Percentiles rank a stretch among this genome's conserved stretches.
These are phyloP conservation scores for Thaumetopoea pityocampa DNA, from an alignment of 1,140 invertebrate genomes.

Conservation along the genomic window DNA sequence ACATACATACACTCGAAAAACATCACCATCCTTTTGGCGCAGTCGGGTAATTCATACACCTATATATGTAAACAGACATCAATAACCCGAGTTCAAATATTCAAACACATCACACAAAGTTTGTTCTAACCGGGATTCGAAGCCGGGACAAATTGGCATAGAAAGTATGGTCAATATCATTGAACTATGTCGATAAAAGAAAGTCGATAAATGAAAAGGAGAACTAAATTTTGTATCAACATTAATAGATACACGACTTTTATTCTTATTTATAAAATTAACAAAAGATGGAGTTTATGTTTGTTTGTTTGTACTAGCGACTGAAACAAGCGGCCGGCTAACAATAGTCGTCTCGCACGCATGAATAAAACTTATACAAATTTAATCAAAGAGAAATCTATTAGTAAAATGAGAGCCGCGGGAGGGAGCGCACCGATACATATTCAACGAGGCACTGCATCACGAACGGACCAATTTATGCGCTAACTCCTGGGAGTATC, in stretches of 20 bases:
- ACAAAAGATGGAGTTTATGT: slow-evolving; percentile 5
- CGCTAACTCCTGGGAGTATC: slow-evolving; percentile 63
- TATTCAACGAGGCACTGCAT: slow-evolving; percentile 74
- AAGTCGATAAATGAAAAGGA: neutral
- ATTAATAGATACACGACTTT: no score
- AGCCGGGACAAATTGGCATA: no score
- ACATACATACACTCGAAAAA: no score
- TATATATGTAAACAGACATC: no score
- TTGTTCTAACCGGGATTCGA: no score
- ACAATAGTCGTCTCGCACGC: slow-evolving; percentile 61
- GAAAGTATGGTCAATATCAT: neutral
- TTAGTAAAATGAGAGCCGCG: slow-evolving; percentile 75
- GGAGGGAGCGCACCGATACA: slow-evolving; percentile 73
- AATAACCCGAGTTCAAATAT: no score
- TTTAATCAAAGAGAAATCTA: slow-evolving; percentile 76
- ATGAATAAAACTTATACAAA: slow-evolving; percentile 75
- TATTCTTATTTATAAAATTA: no score
- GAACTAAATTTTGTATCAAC: no score
- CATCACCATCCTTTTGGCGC: no score
- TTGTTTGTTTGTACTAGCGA: slow-evolving; percentile 29
- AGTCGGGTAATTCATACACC: no score
- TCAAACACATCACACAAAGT: no score
- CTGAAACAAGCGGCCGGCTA: slow-evolving; percentile 55
- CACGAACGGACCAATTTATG: slow-evolving; percentile 73
- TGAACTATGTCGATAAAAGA: neutral